Evolutionary conservation across 2,888 invertebrate genomes (phyloP), one percentile per base, ranked within the genome.

Genomic region (Folsomia manolachei): DNA sequence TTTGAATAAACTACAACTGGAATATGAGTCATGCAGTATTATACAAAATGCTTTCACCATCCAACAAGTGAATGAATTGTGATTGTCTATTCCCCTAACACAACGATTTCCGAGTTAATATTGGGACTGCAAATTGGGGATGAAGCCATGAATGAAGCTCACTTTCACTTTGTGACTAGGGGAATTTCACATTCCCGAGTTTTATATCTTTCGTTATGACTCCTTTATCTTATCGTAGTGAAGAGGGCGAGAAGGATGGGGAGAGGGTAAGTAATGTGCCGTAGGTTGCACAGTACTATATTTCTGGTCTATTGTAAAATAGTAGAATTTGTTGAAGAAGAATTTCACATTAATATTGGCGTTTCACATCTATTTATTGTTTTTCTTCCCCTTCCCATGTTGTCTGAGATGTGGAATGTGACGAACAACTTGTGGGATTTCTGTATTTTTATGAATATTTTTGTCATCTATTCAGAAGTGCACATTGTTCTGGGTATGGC

Each of bases 151-250:
- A 4, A n/a, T 18, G 25, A 27, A 63, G 27, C 63, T 71, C 66
- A 61, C 66, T 71, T 71, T 71, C 71, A 66, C 71, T 71, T 71
- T 24, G 27, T 70, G 70, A 65, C 70, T 64, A 26, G 26, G 60
- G 62, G 66, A 71, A 71, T 71, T 39, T 71, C 71, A 60, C 71
- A 66, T 67, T 23, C 27, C 66, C 66, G 71, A 66, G 62, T 67
- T 70, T 71, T 71, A 65, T 65, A 61, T 71, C 66, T 65, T 66
- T 51, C 62, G 61, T 71, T 61, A 71, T 71, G 66, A 53, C 39
- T 66, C 51, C 66, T 60, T 66, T 71, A 71, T 66, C 52, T 66
- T 66, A 66, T 71, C 71, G 61, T 19, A 61, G 60, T n/a, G n/a
- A n/a, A n/a, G n/a, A n/a, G 24, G 61, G 25, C 39, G 63, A 27